Percentiles rank a stretch among this genome's conserved stretches.
phyloP scores from a whole-genome alignment of 1,140 invertebrate species.

The Anastatus disparis region DNA sequence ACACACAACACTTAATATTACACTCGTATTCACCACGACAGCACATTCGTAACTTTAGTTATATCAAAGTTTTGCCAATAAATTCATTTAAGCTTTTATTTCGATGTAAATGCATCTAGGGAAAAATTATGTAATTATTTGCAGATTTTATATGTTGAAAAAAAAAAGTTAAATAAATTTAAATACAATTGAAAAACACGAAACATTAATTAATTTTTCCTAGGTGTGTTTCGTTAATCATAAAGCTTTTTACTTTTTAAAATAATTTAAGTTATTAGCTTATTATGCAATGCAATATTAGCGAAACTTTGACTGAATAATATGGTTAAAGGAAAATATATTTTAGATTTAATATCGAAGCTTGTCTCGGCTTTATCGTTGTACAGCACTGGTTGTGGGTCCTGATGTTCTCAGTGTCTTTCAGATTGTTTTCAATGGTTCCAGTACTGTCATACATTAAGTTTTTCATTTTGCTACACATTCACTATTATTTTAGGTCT shows the following conservation, averaged over 20 bases:
- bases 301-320: slow-evolving; percentile 44
- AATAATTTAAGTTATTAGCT: no score
- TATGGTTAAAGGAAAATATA: slow-evolving; percentile 42
- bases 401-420: slow-evolving; percentile 57
- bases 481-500: slow-evolving; percentile 23
- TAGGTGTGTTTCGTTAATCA: background rate
- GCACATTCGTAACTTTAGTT: slow-evolving; percentile 7
- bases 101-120: no score
- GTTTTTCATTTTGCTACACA: slow-evolving; percentile 14
- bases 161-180: background rate
- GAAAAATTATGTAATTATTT: background rate
- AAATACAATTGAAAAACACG: background rate
- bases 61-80: slow-evolving; percentile 35
- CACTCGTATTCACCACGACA: slow-evolving; percentile 26
- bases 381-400: slow-evolving; percentile 63
- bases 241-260: background rate
- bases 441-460: slow-evolving; percentile 43
- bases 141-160: background rate
- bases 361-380: slow-evolving; percentile 61
- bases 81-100: background rate
- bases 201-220: background rate
- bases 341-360: slow-evolving; percentile 51
- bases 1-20: slow-evolving; percentile 33
- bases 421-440: slow-evolving; percentile 59
- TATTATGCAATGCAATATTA: slow-evolving; percentile 7